A percentile compares a stretch with the other conserved stretches of the same genome.
Conservation (phyloP, 2,113 vertebrate species). For the Dipodomys stephensi region DNA sequence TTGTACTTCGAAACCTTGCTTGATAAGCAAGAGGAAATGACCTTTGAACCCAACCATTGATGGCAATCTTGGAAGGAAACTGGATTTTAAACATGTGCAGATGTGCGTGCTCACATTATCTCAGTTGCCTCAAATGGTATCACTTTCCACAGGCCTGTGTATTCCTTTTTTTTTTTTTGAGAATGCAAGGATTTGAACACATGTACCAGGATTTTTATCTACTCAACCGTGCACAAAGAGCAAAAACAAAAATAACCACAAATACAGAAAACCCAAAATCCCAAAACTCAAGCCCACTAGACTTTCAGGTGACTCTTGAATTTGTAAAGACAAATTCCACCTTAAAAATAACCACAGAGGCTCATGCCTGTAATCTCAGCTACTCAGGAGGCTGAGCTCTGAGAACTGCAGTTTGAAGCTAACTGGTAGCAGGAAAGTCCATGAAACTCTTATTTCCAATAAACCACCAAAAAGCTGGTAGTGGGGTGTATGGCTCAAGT, state of each 20-base stretch:
- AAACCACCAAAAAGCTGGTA: too few relatives aligned
- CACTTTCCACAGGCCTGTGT: neutral
- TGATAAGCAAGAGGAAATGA: constrained; percentile 57
- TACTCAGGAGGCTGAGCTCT: too few relatives aligned
- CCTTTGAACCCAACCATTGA: constrained; percentile 47
- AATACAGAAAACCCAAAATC: neutral
- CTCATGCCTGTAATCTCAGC: too few relatives aligned
- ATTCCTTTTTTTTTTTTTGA: neutral
- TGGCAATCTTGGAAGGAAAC: constrained; percentile 33
- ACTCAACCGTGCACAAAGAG: neutral
- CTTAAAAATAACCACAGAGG: too few relatives aligned
- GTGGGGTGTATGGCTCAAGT: too few relatives aligned
- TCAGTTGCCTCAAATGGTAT: neutral
- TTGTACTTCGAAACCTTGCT: constrained; percentile 17
- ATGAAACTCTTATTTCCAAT: too few relatives aligned
- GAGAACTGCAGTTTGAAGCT: too few relatives aligned
- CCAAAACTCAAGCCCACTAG: neutral
- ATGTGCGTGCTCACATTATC: neutral
- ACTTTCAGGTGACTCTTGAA: neutral
- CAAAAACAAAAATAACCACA: neutral
- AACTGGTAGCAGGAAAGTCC: too few relatives aligned
- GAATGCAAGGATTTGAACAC: neutral
- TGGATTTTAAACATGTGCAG: neutral
- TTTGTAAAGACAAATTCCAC: constrained; percentile 5
- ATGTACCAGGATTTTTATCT: neutral